Conservation (phyloP, 2,113 vertebrate species). For the Engystomops pustulosus region DNA sequence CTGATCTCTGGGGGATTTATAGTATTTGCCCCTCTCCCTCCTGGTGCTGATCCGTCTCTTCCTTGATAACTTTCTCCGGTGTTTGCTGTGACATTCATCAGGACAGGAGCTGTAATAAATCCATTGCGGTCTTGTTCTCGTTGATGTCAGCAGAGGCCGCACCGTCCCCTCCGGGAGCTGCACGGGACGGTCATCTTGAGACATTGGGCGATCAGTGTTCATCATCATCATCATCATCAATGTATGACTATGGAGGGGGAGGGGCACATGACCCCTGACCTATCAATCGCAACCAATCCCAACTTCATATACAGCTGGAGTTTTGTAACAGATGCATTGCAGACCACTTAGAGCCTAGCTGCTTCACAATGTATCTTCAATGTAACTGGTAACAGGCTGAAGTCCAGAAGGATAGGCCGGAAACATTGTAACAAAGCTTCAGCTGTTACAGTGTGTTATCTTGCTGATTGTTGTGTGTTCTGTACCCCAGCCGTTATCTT, state of each 20-base stretch:
- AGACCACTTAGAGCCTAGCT: too few species aligned
- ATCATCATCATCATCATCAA: neutral
- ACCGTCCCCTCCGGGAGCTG: neutral
- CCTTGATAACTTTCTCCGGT: neutral
- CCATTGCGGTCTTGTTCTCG: neutral
- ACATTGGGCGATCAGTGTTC: neutral
- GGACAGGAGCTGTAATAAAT: neutral
- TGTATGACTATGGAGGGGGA: neutral
- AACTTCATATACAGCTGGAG: too few species aligned
- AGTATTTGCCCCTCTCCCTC: neutral
- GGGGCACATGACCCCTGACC: neutral
- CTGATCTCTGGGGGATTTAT: neutral
- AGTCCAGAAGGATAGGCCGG: too few species aligned
- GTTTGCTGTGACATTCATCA: slow-evolving; percentile 21
- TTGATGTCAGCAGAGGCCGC: neutral
- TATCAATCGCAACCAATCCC: too few species aligned
- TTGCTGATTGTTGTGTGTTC: too few species aligned
- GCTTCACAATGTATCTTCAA: too few species aligned
- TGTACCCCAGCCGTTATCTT: too few species aligned
- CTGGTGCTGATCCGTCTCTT: neutral
- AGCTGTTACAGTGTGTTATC: too few species aligned
- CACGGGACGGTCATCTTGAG: neutral
- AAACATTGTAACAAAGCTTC: too few species aligned
- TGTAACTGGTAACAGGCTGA: too few species aligned
- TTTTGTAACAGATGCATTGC: too few species aligned